Evolutionary conservation across 2,797 vertebrate genomes (phyloP), one percentile per base, ranked within the genome.

Genomic region (Pangasius mekongensis): DNA sequence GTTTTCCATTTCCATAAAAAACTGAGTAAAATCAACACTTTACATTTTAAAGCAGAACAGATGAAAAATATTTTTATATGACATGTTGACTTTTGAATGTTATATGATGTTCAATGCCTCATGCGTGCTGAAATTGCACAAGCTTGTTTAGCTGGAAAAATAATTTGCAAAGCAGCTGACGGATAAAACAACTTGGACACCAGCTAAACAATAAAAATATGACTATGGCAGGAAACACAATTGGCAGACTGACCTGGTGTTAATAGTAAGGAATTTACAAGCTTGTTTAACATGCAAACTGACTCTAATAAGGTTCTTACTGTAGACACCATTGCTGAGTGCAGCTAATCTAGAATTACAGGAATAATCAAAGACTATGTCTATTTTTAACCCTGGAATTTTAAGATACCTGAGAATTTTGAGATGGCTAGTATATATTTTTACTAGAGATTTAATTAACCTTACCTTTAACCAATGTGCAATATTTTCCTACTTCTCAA

Each of bases 181-280:
- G 0, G 62, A 33, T 13, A 69, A 18, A 54, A 0, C 6, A 49
- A 11, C 27, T 83, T 83, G 49, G n/a, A 20, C 76, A 56, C 18
- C 18, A 20, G 30, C 22, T 64, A 83, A 62, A 83, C 16, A 36
- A 84, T 22, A 69, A 33, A 66, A 52, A 24, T 67, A 54, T 84
- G 82, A 52, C 16, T 52, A 69, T 16, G 47, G 18, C 20, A 24
- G 83, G 64, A 69, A 69, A 33, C n/a, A 52, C 52, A 84, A 20
- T 54, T 52, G 20, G 4, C n/a, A 83, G 39, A 18, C 56, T 16
- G 36, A 27, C 16, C 36, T 82, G 56, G 81, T 47, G 81, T 83
- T 83, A 83, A 83, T 66, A 83, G 81, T 49, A 36, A 83, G 81
- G 81, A 83, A 83, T 83, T 83, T 64, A 83, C 39, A 47, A 66